Percentiles rank a stretch among this genome's conserved stretches.
phyloP scores from a whole-genome alignment of 2,888 invertebrate species.

The Amblyjoppa proteus region DNA sequence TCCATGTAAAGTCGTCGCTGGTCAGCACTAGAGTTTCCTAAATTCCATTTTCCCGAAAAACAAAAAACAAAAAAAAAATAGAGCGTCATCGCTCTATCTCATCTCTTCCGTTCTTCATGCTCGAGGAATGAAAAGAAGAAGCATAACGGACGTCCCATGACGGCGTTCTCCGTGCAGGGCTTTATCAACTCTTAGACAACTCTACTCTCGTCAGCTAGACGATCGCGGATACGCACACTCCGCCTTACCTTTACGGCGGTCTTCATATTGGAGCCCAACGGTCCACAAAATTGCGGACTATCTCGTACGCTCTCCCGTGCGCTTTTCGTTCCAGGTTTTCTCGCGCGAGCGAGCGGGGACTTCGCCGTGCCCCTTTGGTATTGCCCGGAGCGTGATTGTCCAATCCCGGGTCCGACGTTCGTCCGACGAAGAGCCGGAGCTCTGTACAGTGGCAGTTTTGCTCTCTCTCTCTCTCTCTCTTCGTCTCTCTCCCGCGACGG shows the following conservation, averaged over 20 bases:
- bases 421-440: conserved; percentile 65
- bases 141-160: conserved; percentile 61
- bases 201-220: conserved; percentile 41
- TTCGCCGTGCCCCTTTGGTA: conserved; percentile 58
- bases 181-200: conserved; percentile 56
- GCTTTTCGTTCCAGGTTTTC: conserved; percentile 52
- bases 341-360: conserved; percentile 44
- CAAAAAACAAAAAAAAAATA: not conserved
- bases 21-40: not conserved
- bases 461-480: conserved; percentile 19
- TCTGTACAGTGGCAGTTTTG: conserved; percentile 63
- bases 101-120: conserved; percentile 22
- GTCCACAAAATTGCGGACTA: conserved; percentile 81
- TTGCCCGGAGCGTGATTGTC: conserved; percentile 74
- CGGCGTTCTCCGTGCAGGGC: conserved; percentile 41
- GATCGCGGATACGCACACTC: conserved; percentile 63
- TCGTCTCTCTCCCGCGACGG: conserved; percentile 15
- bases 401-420: conserved; percentile 75
- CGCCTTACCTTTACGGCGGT: conserved; percentile 78
- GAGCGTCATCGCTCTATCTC: not conserved
- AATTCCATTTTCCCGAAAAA: conserved; percentile 57
- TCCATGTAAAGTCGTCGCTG: conserved; percentile 3
- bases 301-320: conserved; percentile 60
- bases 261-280: conserved; percentile 81
- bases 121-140: conserved; percentile 46